Percentiles rank a stretch among this genome's conserved stretches.
phyloP scores from a whole-genome alignment of 2,113 vertebrate genomes.

The Prionailurus viverrinus region DNA sequence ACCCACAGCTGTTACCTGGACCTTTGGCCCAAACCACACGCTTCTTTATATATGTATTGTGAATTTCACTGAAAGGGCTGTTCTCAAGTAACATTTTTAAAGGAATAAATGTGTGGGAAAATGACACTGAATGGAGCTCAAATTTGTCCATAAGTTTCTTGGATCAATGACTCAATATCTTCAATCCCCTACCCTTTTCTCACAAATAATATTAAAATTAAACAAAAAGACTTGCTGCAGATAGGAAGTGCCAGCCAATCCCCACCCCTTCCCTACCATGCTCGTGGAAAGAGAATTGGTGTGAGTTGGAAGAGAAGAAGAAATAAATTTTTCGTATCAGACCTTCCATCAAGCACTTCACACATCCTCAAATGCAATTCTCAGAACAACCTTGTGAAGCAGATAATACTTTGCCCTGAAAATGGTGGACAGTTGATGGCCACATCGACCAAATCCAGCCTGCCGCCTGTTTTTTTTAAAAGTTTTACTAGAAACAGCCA shows the following conservation, averaged over 20 bases:
- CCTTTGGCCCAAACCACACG: constrained; percentile 8
- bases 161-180: background rate
- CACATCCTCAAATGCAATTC: background rate
- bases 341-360: background rate
- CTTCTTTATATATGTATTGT: background rate
- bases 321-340: background rate
- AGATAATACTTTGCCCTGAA: background rate
- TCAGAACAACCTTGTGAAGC: background rate
- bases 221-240: background rate
- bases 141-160: background rate
- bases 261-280: background rate
- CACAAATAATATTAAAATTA: background rate
- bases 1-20: background rate
- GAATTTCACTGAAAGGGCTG: background rate
- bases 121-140: background rate
- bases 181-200: background rate
- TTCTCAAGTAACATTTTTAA: background rate
- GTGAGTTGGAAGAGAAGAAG: background rate
- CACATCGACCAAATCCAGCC: background rate
- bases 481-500: background rate
- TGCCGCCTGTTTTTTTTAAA: background rate
- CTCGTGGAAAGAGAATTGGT: background rate
- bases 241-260: background rate
- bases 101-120: background rate
- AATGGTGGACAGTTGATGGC: background rate